Conservation (phyloP, 1,140 invertebrate species). For the Anagrus nilaparvatae region DNA sequence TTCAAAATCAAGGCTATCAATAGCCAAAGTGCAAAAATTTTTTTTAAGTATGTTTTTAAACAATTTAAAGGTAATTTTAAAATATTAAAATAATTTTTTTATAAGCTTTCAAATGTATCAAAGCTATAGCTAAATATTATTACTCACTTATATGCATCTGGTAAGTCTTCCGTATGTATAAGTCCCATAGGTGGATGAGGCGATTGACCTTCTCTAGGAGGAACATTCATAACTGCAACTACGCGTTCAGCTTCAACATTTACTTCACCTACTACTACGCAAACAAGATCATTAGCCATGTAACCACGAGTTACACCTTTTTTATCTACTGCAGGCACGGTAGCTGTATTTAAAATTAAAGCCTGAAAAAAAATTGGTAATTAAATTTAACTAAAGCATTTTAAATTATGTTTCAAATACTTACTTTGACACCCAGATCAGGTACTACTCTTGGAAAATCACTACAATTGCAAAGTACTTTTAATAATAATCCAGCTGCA, state of each 20-base stretch:
- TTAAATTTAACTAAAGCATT: not conserved
- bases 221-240: constrained; percentile 74
- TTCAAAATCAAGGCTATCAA: too few species aligned
- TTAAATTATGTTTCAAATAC: not conserved
- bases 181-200: constrained; percentile 67
- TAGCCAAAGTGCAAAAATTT: too few species aligned
- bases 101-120: constrained; percentile 1
- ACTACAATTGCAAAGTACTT: constrained; percentile 71
- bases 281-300: constrained; percentile 72
- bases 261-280: constrained; percentile 80
- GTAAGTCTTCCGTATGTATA: constrained; percentile 74
- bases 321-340: constrained; percentile 67
- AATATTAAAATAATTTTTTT: not conserved
- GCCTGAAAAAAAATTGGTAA: constrained; percentile 26
- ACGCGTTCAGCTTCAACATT: constrained; percentile 79
- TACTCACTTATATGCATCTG: constrained; percentile 77
- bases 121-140: constrained; percentile 20
- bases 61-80: not conserved
- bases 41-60: too few species aligned
- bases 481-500: constrained; percentile 64
- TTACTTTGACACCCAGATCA: constrained; percentile 73
- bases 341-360: constrained; percentile 41
- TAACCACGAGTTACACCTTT: constrained; percentile 67
- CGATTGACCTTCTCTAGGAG: constrained; percentile 55
- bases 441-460: constrained; percentile 66